Evolutionary conservation across 1,140 invertebrate species (phyloP), one percentile per base, ranked within the genome.

Genomic region (Drosophila leontia): DNA sequence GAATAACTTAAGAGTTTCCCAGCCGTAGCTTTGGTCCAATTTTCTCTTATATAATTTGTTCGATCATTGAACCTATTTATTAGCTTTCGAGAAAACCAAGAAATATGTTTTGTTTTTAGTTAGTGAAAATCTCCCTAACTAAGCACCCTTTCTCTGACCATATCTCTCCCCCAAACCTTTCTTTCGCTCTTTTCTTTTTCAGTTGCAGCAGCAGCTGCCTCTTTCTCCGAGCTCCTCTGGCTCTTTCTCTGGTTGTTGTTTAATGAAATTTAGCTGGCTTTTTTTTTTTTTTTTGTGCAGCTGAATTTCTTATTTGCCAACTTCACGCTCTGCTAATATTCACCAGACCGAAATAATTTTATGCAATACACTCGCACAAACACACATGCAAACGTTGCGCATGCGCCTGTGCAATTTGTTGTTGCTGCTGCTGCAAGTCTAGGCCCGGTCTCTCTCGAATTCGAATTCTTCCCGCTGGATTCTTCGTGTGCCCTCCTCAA

Each of bases 261-360:
- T 82, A 85, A 90, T 84, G 81, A 90, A 91, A 80, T 82, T 86
- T 81, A 58, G 57, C 60, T 79, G 74, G 50, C 75, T 69, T 82
- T 79, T 78, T 87, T 71, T n/a, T n/a, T n/a, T n/a, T 87, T 71
- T 83, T 82, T 48, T 34, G 13, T 61, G 67, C 67, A 70, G 75
- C 74, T 82, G 84, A 82, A 91, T 88, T 91, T 91, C 87, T 91
- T 91, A 87, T 91, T 91, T 91, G 90, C 90, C 82, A 92, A 92
- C 91, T 92, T 92, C 91, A 92, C 91, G 91, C 91, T 92, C 91
- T 90, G 91, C 84, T 92, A 92, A 91, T 91, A 92, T 81, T 82
- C 91, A 92, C 91, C 85, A 92, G 91, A 92, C 91, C 91, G 91
- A 92, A 92, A 92, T 92, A 92, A 92, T 91, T 92, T 90, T 92